Conservation (phyloP, 2,888 invertebrate genomes). For the Pyrrhia umbra region DNA sequence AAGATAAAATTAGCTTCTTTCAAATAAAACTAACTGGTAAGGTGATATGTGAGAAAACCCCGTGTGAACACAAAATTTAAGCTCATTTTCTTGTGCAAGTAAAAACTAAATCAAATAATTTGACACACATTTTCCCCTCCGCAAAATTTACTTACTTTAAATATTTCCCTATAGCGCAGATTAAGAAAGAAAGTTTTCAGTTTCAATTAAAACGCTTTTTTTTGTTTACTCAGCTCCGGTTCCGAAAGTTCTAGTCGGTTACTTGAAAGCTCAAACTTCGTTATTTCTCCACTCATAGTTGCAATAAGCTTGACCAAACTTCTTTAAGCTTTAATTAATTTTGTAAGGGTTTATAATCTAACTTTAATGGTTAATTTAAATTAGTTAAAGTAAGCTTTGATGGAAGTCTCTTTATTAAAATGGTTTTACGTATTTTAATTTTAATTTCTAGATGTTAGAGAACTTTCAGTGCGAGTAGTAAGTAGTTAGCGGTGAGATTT, state of each 20-base stretch:
- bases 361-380: slow-evolving; percentile 56
- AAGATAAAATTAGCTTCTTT: no score
- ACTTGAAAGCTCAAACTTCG: slow-evolving; percentile 69
- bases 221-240: slow-evolving; percentile 57
- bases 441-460: slow-evolving; percentile 18
- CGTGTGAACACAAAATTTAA: neutral
- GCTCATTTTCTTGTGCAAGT: neutral
- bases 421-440: slow-evolving; percentile 35
- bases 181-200: slow-evolving; percentile 67
- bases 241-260: slow-evolving; percentile 64
- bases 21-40: no score
- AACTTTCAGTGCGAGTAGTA: neutral
- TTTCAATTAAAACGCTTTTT: slow-evolving; percentile 71
- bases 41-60: no score
- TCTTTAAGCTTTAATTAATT: slow-evolving; percentile 74
- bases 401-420: slow-evolving; percentile 35
- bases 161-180: slow-evolving; percentile 56
- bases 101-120: neutral
- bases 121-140: slow-evolving; percentile 21
- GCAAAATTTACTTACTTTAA: slow-evolving; percentile 50
- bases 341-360: slow-evolving; percentile 62
- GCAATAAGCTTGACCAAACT: slow-evolving; percentile 73
- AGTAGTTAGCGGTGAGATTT: no score
- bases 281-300: slow-evolving; percentile 72
- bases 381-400: slow-evolving; percentile 19